Evolutionary conservation across 2,113 vertebrate genomes (phyloP).

Genomic region (Glareola pratincola): DNA sequence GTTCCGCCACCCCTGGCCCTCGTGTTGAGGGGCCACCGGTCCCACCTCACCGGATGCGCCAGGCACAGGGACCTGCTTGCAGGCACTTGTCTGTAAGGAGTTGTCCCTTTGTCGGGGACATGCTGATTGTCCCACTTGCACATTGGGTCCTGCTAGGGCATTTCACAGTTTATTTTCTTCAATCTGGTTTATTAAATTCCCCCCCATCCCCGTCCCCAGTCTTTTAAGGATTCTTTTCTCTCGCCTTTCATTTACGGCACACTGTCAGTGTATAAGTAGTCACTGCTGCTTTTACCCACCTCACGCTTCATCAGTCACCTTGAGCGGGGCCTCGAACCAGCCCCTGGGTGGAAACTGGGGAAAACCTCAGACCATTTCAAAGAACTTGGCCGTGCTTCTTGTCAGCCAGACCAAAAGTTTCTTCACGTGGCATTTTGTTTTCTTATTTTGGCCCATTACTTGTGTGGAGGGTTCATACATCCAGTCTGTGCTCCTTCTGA

Average conservation of each 20-base stretch:
- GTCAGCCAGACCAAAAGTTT: background rate
- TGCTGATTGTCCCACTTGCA: rapidly evolving
- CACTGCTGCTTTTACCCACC: background rate
- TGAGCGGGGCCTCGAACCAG: background rate
- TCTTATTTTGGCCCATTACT: background rate
- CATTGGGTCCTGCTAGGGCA: background rate
- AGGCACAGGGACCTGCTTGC: background rate
- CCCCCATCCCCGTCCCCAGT: background rate
- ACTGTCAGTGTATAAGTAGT: background rate
- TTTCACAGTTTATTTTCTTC: background rate
- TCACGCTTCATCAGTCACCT: background rate
- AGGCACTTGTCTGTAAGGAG: background rate
- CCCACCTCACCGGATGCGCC: background rate
- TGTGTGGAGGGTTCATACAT: background rate
- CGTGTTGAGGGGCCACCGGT: background rate
- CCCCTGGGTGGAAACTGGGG: background rate
- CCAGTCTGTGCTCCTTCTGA: background rate
- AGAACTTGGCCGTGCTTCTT: background rate
- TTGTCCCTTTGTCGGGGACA: rapidly evolving
- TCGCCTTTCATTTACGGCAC: background rate
- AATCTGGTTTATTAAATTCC: background rate
- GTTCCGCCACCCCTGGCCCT: background rate
- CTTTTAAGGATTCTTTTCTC: background rate
- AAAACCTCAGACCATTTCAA: background rate
- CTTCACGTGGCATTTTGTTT: background rate